phyloP scores from a whole-genome alignment of 2,113 vertebrate genomes.

The Nothobranchius kuhntae region DNA sequence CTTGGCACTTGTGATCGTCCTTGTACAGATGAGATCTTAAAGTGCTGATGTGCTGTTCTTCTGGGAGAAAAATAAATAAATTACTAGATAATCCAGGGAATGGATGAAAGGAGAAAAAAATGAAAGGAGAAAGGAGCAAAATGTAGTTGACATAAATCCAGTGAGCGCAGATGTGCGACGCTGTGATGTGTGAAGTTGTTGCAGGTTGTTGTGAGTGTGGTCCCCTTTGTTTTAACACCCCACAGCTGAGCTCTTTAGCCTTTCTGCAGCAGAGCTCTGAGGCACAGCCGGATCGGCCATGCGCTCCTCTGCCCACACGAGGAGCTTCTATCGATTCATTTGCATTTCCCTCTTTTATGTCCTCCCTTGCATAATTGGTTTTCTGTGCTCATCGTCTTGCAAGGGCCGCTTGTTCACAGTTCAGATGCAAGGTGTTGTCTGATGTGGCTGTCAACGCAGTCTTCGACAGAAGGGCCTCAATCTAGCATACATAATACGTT shows the following conservation, averaged over 20 bases:
- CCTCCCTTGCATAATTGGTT: slow-evolving; percentile 60
- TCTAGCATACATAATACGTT: slow-evolving; percentile 34
- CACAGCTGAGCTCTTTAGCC: slow-evolving; percentile 53
- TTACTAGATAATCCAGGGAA: slow-evolving; percentile 46
- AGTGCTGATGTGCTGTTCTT: slow-evolving; percentile 67
- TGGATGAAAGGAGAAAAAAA: slow-evolving; percentile 25
- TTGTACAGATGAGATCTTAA: slow-evolving; percentile 60
- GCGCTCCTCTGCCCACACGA: slow-evolving; percentile 45
- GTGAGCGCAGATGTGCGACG: slow-evolving; percentile 65
- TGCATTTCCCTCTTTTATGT: slow-evolving; percentile 66
- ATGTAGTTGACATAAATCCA: slow-evolving; percentile 48
- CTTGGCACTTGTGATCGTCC: slow-evolving; percentile 46
- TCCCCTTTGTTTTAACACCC: slow-evolving; percentile 74
- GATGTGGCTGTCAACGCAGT: slow-evolving; percentile 57
- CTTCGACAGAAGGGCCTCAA: slow-evolving; percentile 12
- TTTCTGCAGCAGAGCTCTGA: slow-evolving; percentile 41
- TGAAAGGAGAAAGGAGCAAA: slow-evolving; percentile 45
- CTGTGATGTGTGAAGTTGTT: slow-evolving; percentile 74
- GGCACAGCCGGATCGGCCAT: slow-evolving; percentile 44
- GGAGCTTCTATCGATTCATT: slow-evolving; percentile 64
- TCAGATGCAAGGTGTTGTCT: slow-evolving; percentile 52
- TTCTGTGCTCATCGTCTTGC: slow-evolving; percentile 47
- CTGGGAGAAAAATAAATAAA: slow-evolving; percentile 63
- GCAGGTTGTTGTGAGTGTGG: slow-evolving; percentile 67
- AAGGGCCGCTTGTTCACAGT: slow-evolving; percentile 44